Evolutionary conservation across 64 coral and sea anemone species (phyloP).

Genomic region (Hydrozoanthus tunicans): DNA sequence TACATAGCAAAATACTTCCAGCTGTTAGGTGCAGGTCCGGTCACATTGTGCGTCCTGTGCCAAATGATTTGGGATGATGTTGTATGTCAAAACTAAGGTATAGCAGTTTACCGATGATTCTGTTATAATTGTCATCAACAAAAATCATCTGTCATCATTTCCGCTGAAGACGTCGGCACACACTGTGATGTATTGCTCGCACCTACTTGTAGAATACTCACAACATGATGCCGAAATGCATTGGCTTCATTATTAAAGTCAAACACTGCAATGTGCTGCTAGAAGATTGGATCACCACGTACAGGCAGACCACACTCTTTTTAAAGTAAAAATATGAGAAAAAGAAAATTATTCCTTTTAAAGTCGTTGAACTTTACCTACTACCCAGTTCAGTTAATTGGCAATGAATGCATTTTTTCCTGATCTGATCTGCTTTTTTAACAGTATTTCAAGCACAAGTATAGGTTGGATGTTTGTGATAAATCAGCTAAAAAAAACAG

Average conservation of each 20-base stretch:
- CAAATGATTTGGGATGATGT: constrained; percentile 49
- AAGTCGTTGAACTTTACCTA: no score
- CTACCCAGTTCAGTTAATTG: no score
- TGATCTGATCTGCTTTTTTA: no score
- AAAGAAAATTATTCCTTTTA: no score
- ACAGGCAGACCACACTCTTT: neutral
- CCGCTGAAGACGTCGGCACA: constrained; percentile 38
- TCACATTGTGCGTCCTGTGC: constrained; percentile 48
- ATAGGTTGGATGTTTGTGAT: no score
- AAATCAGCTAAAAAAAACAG: no score
- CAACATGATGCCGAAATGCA: neutral
- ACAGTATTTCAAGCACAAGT: no score
- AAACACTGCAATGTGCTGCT: neutral
- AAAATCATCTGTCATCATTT: constrained; percentile 7
- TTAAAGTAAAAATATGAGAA: no score
- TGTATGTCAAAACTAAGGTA: constrained; percentile 34
- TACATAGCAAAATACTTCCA: constrained; percentile 74
- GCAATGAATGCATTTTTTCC: no score
- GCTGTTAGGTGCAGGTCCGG: constrained; percentile 57
- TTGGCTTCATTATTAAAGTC: neutral
- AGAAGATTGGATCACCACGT: neutral
- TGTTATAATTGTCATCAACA: constrained; percentile 53
- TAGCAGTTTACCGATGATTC: constrained; percentile 33
- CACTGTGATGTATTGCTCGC: constrained; percentile 18
- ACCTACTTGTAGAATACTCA: neutral